phyloP scores from a whole-genome alignment of 2,113 vertebrate species.

The Dolichallabes microphthalmus region DNA sequence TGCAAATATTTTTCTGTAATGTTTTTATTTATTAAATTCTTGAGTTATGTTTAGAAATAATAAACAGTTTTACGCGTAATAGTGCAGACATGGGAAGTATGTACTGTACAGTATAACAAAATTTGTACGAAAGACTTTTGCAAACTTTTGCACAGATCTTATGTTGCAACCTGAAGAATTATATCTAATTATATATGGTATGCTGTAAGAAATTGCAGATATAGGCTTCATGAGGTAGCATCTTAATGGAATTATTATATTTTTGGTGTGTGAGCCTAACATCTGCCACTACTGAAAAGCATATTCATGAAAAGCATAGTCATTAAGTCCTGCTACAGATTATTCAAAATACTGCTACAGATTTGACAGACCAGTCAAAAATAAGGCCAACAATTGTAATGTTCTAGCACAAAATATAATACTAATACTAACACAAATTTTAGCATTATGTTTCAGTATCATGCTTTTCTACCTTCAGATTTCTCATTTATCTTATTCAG shows the following conservation, averaged over 20 bases:
- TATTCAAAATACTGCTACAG: background rate
- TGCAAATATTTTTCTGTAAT: no score
- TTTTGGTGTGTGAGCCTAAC: constrained; percentile 9
- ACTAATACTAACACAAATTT: background rate
- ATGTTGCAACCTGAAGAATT: constrained; percentile 1
- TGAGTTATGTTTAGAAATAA: no score
- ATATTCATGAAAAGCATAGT: background rate
- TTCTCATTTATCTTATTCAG: constrained; percentile 82
- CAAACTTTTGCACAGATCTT: background rate
- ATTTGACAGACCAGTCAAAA: background rate
- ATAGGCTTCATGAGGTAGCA: constrained; percentile 3
- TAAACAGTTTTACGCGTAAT: no score
- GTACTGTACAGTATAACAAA: no score
- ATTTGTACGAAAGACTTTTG: no score
- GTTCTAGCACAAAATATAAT: background rate
- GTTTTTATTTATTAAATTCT: no score
- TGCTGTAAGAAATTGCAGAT: constrained; percentile 11
- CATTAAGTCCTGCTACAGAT: background rate
- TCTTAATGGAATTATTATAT: constrained; percentile 21
- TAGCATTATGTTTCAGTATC: constrained; percentile 12
- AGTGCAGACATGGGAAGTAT: no score
- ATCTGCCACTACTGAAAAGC: background rate
- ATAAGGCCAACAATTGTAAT: background rate
- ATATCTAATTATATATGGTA: background rate
- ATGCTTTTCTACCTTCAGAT: constrained; percentile 68